Percentiles rank a stretch among this genome's conserved stretches.
phyloP scores from a whole-genome alignment of 2,888 invertebrate species.

The Polydrusus cervinus region DNA sequence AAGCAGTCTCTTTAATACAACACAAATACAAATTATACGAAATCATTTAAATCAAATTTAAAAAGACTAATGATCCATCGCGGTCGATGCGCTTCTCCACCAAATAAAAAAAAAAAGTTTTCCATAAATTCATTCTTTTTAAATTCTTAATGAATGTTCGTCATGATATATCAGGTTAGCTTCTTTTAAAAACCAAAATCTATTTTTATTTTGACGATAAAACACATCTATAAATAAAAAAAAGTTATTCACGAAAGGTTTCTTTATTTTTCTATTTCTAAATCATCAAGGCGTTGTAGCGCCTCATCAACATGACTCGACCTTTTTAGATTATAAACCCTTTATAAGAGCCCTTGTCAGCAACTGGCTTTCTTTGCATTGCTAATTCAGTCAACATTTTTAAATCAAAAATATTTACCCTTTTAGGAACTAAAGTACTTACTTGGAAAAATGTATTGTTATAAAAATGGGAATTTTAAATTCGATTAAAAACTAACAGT shows the following conservation, averaged over 20 bases:
- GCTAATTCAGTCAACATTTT: slow-evolving; percentile 14
- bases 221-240: not conserved
- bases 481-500: too few relatives aligned
- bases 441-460: not conserved
- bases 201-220: not conserved
- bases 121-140: not conserved
- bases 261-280: not conserved
- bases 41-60: too few relatives aligned
- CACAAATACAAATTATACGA: too few relatives aligned
- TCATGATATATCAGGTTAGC: not conserved
- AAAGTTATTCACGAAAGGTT: slow-evolving; percentile 3
- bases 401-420: not conserved
- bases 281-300: slow-evolving; percentile 4
- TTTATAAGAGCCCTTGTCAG: slow-evolving; percentile 32
- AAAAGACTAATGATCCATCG: too few relatives aligned
- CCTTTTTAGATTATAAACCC: slow-evolving; percentile 27
- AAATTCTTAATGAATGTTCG: not conserved
- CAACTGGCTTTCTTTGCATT: slow-evolving; percentile 20
- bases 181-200: not conserved
- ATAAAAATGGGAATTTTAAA: too few relatives aligned
- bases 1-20: too few relatives aligned
- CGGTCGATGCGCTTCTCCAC: too few relatives aligned
- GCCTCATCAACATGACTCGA: slow-evolving; percentile 4
- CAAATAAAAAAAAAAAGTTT: not conserved
- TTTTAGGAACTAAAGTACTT: not conserved